Base-by-base conservation (phyloP, 2,113 vertebrate species). In the Numida meleagris region DNA sequence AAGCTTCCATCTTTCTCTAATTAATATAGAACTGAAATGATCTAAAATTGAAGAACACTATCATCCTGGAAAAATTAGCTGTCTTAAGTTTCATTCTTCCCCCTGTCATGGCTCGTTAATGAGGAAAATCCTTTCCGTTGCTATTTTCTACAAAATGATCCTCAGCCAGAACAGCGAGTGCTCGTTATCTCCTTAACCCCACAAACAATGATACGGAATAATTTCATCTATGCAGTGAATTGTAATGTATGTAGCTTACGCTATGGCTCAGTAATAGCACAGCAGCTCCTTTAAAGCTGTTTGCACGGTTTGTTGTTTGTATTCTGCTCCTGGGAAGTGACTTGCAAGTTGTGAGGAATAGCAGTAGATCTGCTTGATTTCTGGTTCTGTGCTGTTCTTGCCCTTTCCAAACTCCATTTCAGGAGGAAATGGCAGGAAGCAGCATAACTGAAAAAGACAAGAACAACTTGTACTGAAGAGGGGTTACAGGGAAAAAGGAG, bases 31-130 rank as follows among this genome's bases (percentile, higher is more conserved):
- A 78, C 43, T 79, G 70, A 90, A 57, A 92, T 81, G 65, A 79
- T 74, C 70, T 75, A 75, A 90, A 94, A 95, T 87, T 92, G 74
- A 90, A 94, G 95, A 92, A 89, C 82, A 88, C 95, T 88, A 86
- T 82, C 36, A 79, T 90, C 66, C 70, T 82, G 76, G 48, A 75
- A 87, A 96, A 96, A 95, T 78, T 84, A 92, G 23, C 86, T 93
- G 80, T 84, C 80, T 94, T 77, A 65, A 71, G 58, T 90, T 95
- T 94, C 77, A 70, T 95, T 92, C 74, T 91, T 90, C 2, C 38
- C 27, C 20, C 63, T 61, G 55, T 88, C 73, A 61, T 61, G 70
- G 23, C 31, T 88, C 0, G 0, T 92, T 92, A 96, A 93, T 90
- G 61, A 90, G 91, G 90, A 96, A 84, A 96, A 89, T 93, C 83